Evolutionary conservation across 2,113 vertebrate genomes (phyloP), one percentile per base, ranked within the genome.

Genomic region (Alethe diademata): DNA sequence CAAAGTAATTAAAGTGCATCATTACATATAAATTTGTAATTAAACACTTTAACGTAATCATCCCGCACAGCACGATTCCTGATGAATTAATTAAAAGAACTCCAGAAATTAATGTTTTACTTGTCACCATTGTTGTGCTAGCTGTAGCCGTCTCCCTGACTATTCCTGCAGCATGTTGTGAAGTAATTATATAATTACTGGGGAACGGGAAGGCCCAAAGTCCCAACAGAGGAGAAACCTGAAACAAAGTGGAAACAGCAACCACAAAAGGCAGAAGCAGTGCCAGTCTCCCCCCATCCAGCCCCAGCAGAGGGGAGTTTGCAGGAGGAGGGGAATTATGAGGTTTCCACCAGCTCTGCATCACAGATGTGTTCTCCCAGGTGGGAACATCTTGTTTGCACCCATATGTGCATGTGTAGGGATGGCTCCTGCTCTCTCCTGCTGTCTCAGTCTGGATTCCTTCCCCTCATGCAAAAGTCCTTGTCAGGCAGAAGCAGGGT

Each of bases 1-100:
- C 98, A 96, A 96, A 98, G 98, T 99, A 98, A 98, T 99, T 98
- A 98, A 99, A 99, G 98, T 98, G 97, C 98, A 98, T 98, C 97
- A 98, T 98, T 98, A 97, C 98, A 98, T 98, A 98, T 98, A 98
- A 99, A 99, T 99, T 99, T 98, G 98, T 99, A 98, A 99, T 99
- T 99, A 99, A 99, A 98, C 98, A 98, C 98, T 98, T 98, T 98
- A 98, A 98, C 98, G 97, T 98, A 98, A 98, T 99, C 98, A 98
- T 98, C 98, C 98, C 97, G 97, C 98, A 98, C 98, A 98, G 98
- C 98, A 98, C 96, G 98, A 98, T 95, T 98, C 98, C 97, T 96
- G 98, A 98, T 98, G 98, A 99, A 98, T 99, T 99, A 98, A 98
- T 98, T 98, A 98, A 97, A 97, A 98, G 98, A 97, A 98, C 98